phyloP scores from a whole-genome alignment of 2,888 invertebrate species.

The Chromoteleia sp. region DNA sequence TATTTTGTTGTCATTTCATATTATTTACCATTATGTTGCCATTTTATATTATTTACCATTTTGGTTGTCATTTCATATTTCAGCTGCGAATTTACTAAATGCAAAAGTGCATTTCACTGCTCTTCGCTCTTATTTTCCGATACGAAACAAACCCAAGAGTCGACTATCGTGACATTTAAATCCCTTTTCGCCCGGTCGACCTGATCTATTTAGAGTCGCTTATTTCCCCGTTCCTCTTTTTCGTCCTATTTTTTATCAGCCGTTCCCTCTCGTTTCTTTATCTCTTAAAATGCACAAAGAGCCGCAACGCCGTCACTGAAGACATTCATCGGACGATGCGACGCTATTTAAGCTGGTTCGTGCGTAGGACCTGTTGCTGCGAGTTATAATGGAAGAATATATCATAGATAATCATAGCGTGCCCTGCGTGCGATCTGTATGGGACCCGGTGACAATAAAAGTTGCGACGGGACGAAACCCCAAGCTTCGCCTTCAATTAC shows the following conservation, averaged over 20 bases:
- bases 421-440: constrained; percentile 72
- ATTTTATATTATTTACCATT: no score
- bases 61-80: no score
- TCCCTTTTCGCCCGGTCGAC: constrained; percentile 72
- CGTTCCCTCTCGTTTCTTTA: constrained; percentile 48
- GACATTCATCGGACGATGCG: constrained; percentile 75
- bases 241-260: constrained; percentile 53
- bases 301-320: constrained; percentile 71
- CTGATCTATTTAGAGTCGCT: constrained; percentile 69
- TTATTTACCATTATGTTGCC: no score
- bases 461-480: constrained; percentile 68
- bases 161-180: constrained; percentile 70
- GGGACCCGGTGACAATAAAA: constrained; percentile 71
- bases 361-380: constrained; percentile 82
- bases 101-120: no score
- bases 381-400: constrained; percentile 82
- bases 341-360: constrained; percentile 76
- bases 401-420: constrained; percentile 80
- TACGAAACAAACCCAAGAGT: no score
- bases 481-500: constrained; percentile 73
- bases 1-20: no score
- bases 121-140: no score
- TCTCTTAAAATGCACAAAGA: constrained; percentile 74
- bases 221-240: constrained; percentile 19
- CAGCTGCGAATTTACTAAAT: no score